phyloP scores from a whole-genome alignment of 2,888 invertebrate species.

The Conomelus anceps region DNA sequence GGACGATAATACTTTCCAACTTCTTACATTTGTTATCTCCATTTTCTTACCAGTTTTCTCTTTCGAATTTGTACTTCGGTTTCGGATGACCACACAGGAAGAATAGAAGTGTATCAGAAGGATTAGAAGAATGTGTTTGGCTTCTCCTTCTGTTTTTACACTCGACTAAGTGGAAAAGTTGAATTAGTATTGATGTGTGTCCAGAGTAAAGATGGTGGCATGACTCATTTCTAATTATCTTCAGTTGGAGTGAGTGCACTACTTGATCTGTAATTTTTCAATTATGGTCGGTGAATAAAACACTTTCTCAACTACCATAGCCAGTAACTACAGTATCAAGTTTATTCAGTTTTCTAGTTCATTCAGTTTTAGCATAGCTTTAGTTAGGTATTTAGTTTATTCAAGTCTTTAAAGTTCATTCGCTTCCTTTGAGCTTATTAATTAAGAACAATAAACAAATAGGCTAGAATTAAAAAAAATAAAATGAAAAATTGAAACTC shows the following conservation, averaged over 20 bases:
- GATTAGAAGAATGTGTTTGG: not conserved
- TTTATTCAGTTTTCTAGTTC: too few species aligned
- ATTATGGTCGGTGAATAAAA: not conserved
- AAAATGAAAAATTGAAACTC: too few species aligned
- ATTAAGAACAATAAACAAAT: too few species aligned
- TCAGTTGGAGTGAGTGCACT: not conserved
- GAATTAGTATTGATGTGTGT: not conserved
- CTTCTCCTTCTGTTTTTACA: not conserved
- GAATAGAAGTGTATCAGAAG: not conserved
- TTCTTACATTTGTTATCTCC: not conserved
- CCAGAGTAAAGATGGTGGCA: not conserved
- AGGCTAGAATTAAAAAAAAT: too few species aligned
- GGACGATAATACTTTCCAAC: too few species aligned
- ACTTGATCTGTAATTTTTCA: not conserved
- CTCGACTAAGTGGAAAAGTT: not conserved
- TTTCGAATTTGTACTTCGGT: not conserved
- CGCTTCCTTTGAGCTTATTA: too few species aligned
- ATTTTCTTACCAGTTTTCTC: not conserved
- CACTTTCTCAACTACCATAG: too few species aligned
- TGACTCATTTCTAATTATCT: not conserved
- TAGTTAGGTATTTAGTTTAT: too few species aligned
- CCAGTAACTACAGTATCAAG: too few species aligned
- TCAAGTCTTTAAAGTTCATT: too few species aligned
- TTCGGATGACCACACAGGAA: not conserved
- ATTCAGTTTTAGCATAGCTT: too few species aligned